Percentiles rank a stretch among this genome's conserved stretches.
Evolutionary conservation across 2,888 invertebrate genomes (phyloP).

Genomic region (Agonopterix alstromeriana): DNA sequence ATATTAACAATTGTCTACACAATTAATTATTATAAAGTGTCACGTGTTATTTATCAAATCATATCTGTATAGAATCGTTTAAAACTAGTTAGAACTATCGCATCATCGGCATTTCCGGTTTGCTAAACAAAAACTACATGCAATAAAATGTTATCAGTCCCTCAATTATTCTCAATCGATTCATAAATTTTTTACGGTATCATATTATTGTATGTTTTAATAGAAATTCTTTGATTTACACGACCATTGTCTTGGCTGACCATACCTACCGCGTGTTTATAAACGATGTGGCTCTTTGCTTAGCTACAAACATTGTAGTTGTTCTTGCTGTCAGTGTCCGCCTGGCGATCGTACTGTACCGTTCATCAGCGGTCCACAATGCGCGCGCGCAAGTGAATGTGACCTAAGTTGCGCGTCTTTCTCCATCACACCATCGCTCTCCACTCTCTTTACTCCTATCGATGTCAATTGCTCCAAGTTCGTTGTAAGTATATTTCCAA

Average conservation of each 20-base stretch:
- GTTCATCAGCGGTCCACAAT: slow-evolving; percentile 10
- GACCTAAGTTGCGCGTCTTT: slow-evolving; percentile 31
- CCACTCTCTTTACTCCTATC: slow-evolving; percentile 31
- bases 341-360: slow-evolving; percentile 36
- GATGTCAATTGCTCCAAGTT: slow-evolving; percentile 36
- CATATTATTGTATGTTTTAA: no score
- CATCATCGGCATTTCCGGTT: no score
- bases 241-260: slow-evolving; percentile 34
- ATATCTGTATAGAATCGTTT: no score
- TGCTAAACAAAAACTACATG: no score
- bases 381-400: slow-evolving; percentile 24
- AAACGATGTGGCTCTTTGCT: slow-evolving; percentile 48
- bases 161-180: no score
- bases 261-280: slow-evolving; percentile 47
- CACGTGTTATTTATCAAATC: no score
- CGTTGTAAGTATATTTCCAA: slow-evolving; percentile 16
- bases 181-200: no score
- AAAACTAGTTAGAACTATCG: no score
- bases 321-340: slow-evolving; percentile 30
- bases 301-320: slow-evolving; percentile 36
- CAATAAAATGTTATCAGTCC: no score
- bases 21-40: no score
- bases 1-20: no score
- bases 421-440: slow-evolving; percentile 23
- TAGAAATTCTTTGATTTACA: slow-evolving; percentile 17